Evolutionary conservation across 64 coral and sea anemone genomes (phyloP).

Genomic region (Platygyra sinensis): DNA sequence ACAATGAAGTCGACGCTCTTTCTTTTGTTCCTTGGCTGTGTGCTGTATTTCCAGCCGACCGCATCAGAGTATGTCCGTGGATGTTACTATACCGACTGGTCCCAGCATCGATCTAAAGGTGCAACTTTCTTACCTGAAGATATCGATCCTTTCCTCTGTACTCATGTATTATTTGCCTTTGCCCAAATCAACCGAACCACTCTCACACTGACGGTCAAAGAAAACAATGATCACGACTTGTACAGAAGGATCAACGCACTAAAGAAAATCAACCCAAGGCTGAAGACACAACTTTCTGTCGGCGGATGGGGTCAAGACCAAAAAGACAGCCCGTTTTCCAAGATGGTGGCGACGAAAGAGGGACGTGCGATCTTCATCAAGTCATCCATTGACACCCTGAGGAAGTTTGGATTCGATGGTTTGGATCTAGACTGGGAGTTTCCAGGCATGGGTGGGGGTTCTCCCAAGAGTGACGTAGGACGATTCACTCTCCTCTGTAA

Average conservation of each 20-base stretch:
- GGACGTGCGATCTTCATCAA: conserved; percentile 64
- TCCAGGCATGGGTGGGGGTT: conserved; percentile 55
- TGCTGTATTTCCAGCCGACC: conserved; percentile 1
- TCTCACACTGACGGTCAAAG: conserved; percentile 47
- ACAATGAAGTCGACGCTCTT: background rate
- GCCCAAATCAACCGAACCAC: conserved; percentile 45
- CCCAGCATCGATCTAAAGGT: conserved; percentile 61
- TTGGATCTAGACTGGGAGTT: conserved; percentile 72
- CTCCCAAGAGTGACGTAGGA: conserved; percentile 13
- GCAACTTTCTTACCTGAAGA: conserved; percentile 59
- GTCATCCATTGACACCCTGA: conserved; percentile 48
- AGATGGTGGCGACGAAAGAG: conserved; percentile 68
- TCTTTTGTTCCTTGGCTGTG: conserved; percentile 11
- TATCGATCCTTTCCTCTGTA: conserved; percentile 71
- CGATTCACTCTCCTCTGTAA: conserved; percentile 51
- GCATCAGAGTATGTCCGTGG: conserved; percentile 53
- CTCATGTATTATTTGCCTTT: conserved; percentile 51
- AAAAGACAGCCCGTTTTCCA: conserved; percentile 72
- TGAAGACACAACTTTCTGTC: conserved; percentile 63
- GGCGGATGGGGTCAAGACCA: conserved; percentile 72
- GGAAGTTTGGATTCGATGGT: conserved; percentile 64
- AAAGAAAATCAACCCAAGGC: conserved; percentile 65
- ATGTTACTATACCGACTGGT: conserved; percentile 78
- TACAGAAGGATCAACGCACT: conserved; percentile 60
- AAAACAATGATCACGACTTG: conserved; percentile 61